Evolutionary conservation across 2,888 invertebrate species (phyloP).

Genomic region (Cephus sareptanus): DNA sequence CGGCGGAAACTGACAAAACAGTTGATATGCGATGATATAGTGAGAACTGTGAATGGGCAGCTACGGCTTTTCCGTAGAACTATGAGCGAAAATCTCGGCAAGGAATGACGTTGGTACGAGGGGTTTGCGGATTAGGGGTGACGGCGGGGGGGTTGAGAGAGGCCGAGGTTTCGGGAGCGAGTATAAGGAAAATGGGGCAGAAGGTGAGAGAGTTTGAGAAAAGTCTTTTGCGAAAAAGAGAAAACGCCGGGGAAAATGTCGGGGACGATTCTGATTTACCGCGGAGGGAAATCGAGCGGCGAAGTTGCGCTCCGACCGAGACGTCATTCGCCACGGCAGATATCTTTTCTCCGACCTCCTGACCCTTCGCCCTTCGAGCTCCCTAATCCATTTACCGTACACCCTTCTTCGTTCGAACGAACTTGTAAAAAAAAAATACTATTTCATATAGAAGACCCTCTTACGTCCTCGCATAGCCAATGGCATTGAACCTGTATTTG

Average conservation of each 20-base stretch:
- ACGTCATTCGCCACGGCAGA: constrained; percentile 32
- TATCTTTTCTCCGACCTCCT: constrained; percentile 1
- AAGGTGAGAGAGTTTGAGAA: constrained; percentile 32
- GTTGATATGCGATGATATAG: constrained; percentile 61
- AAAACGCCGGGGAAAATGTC: constrained; percentile 47
- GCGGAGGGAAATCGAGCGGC: constrained; percentile 50
- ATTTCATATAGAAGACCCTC: background rate
- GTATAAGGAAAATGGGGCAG: constrained; percentile 20
- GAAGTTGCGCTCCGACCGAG: constrained; percentile 21
- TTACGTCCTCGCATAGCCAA: background rate
- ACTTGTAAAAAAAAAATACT: background rate
- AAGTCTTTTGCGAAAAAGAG: constrained; percentile 35
- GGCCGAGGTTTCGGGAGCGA: background rate
- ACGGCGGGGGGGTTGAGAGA: background rate
- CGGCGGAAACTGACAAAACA: constrained; percentile 61
- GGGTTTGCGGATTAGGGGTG: background rate
- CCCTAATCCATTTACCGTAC: background rate
- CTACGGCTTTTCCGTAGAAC: constrained; percentile 25
- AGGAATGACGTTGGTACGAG: constrained; percentile 16
- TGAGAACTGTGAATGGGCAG: constrained; percentile 53
- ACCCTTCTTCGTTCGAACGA: background rate
- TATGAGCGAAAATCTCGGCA: constrained; percentile 26
- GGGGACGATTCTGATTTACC: constrained; percentile 56
- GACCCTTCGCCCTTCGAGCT: background rate
- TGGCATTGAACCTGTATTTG: background rate